Evolutionary conservation across 2,888 invertebrate species (phyloP).

Genomic region (Amphimallon solstitiale): DNA sequence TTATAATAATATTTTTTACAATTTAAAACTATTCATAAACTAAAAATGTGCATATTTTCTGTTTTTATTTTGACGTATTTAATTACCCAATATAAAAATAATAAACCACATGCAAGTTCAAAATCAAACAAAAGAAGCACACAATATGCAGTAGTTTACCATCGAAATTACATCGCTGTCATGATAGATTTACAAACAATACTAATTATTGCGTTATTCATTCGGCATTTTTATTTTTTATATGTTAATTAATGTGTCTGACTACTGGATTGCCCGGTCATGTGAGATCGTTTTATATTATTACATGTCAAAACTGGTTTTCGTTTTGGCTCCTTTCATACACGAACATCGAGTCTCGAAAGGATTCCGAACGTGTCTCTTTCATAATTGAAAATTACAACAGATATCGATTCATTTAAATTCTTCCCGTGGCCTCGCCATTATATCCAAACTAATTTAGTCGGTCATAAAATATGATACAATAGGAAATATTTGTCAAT

Average conservation of each 20-base stretch:
- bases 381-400: slow-evolving; percentile 22
- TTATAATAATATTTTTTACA: no score
- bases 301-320: slow-evolving; percentile 5
- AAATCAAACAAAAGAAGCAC: not conserved
- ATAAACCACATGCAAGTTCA: not conserved
- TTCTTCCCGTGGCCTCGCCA: not conserved
- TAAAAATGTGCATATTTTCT: no score
- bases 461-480: slow-evolving; percentile 13
- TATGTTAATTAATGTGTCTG: slow-evolving; percentile 1
- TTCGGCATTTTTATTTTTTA: not conserved
- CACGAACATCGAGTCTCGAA: not conserved
- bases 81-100: no score
- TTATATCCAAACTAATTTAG: slow-evolving; percentile 17
- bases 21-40: no score
- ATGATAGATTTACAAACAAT: slow-evolving; percentile 4
- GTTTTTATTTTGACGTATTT: no score
- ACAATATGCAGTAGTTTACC: not conserved
- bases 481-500: slow-evolving; percentile 19
- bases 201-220: not conserved
- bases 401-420: slow-evolving; percentile 13
- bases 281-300: not conserved
- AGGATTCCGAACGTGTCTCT: slow-evolving; percentile 1
- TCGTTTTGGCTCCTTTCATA: not conserved
- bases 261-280: slow-evolving; percentile 7
- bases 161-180: not conserved